Base-by-base conservation (phyloP, 2,888 invertebrate genomes). In the Elaeidobius kamerunicus region DNA sequence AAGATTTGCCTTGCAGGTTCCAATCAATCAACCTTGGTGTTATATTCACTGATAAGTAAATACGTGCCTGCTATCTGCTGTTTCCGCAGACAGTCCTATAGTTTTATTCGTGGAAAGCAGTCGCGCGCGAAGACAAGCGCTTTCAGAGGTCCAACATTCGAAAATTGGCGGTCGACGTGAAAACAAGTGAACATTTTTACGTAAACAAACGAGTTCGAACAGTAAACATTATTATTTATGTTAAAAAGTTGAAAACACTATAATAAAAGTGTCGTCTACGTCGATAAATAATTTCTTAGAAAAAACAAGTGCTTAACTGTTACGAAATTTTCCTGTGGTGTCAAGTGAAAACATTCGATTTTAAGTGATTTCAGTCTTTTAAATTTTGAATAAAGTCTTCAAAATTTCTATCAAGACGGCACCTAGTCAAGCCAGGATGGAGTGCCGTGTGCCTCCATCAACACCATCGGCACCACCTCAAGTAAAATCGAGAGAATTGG, bases 401-500 rank as follows among this genome's bases (percentile, higher is more conserved):
- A 52, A 40, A 23, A 49, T 45, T 54, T 44, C 50, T 19, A 32
- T 39, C 53, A 56, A 56, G 43, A 54, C 57, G 57, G 57, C 54
- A 23, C 51, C 57, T 2, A 57, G 42, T 40, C 41, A 42, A 14
- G 18, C 50, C 15, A 57, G 23, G 15, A 57, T 57, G 57, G 57
- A 57, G 55, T 57, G 57, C 48, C 45, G 53, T 4, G 41, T 16
- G 49, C 47, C 52, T 44, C 42, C 51, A 38, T 38, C 45, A 6
- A 14, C 45, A 4, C 18, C 49, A 15, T 2, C 39, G 7, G 32
- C 20, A 16, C 52, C 50, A 9, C 36, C 54, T 9, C 51, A 54
- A 27, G 49, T 57, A 15, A 46, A 56, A 23, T 27, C 66, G 45
- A 61, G 63, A 60, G 73, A 69, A 67, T 67, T 69, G 69, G 76